Evolutionary conservation across 1,140 invertebrate genomes (phyloP), one percentile per base, ranked within the genome.

Genomic region (Carcinoscorpius rotundicauda): DNA sequence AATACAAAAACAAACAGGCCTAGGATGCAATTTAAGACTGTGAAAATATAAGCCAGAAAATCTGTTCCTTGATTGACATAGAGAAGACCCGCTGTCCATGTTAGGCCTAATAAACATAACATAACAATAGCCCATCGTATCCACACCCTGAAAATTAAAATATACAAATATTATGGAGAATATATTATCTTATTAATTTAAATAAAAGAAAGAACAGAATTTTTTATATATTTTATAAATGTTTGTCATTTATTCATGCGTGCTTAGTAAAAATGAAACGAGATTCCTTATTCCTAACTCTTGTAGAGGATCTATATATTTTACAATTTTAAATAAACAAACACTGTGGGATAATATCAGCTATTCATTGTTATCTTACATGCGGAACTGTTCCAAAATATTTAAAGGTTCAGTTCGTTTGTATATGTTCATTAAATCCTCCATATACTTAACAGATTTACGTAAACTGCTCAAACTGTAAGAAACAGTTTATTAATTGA

Each of bases 1-100:
- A 95, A 94, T 68, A 94, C 82, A 79, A 97, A 95, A 73, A 97
- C 97, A 80, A 97, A 94, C 68, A 96, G 81, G 70, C 93, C 93
- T 80, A 96, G 91, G 58, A 94, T 79, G 50, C 88, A 91, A 81
- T 97, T 97, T 66, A 96, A 82, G 69, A 91, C 83, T 10, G 92
- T 91, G 81, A 97, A 97, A 64, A 92, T 82, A 77, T 96, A 97
- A 9, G 92, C 93, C 82, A 92, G 87, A 60, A 84, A 82, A 51
- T 91, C 81, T 3, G 88, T 85, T 76, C 91, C 86, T 76, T 89
- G 82, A 78, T 89, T 89, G 70, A 94, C 78, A 78, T 91, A 93
- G 57, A 94, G 79, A 49, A 94, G 81, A 52, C 91, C 91, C 75
- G 94, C 91, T 2, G 87, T 86, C 91, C 91, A 96, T 6, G 91